Evolutionary conservation across 1,140 invertebrate genomes (phyloP).

Genomic region (Drosophila pectinifera): DNA sequence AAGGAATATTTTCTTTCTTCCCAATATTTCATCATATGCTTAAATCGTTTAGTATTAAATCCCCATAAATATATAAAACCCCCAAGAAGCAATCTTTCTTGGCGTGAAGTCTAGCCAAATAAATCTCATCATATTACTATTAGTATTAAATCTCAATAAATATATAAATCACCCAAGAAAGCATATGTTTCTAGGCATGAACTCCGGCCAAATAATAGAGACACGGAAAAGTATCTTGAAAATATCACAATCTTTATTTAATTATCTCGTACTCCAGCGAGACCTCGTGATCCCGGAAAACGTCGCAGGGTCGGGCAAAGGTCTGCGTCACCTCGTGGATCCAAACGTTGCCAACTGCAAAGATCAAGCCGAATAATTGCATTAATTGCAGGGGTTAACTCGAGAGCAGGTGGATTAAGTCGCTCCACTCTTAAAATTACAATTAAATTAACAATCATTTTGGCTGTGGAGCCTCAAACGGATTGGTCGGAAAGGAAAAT

Average conservation of each 20-base stretch:
- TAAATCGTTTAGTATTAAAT: neutral
- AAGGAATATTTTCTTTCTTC: no score
- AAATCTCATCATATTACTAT: no score
- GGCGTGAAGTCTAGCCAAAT: no score
- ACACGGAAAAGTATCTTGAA: slow-evolving; percentile 1
- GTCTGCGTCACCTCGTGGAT: slow-evolving; percentile 96
- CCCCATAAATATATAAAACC: neutral
- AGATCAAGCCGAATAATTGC: slow-evolving; percentile 49
- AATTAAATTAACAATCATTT: slow-evolving; percentile 1
- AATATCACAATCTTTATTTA: slow-evolving; percentile 63
- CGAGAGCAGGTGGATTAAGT: neutral
- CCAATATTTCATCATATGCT: no score
- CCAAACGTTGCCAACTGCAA: slow-evolving; percentile 96
- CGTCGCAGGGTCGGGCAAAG: slow-evolving; percentile 91
- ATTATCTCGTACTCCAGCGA: slow-evolving; percentile 70
- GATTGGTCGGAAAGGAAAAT: neutral
- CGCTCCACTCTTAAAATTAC: neutral
- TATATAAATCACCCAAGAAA: neutral
- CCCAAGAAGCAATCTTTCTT: neutral
- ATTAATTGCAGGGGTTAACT: slow-evolving; percentile 89
- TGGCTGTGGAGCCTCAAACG: neutral
- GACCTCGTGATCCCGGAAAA: slow-evolving; percentile 83
- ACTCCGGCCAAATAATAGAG: neutral
- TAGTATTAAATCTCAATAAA: neutral
- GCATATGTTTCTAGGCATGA: no score